phyloP scores from a whole-genome alignment of 2,113 vertebrate genomes.

The Zonotrichia leucophrys region DNA sequence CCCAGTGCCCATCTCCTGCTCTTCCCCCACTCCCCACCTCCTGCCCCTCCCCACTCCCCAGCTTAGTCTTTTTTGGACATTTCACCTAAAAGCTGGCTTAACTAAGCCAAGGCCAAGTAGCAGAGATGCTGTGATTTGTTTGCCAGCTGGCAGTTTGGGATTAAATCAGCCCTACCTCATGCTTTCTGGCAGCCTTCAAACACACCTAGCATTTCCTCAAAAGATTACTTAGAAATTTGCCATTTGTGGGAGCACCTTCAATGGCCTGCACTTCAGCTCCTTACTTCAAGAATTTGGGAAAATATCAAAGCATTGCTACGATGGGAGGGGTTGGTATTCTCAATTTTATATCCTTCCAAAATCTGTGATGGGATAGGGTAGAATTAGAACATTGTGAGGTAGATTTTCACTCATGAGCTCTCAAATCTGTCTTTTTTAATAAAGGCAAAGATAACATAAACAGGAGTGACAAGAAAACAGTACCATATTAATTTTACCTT shows the following conservation, averaged over 20 bases:
- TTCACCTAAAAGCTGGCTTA: not conserved
- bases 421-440: not conserved
- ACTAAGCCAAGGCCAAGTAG: not conserved
- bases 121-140: not conserved
- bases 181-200: not conserved
- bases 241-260: not conserved
- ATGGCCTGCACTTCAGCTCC: not conserved
- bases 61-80: not conserved
- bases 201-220: not conserved
- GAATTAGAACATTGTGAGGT: not conserved
- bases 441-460: not conserved
- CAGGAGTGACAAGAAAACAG: not conserved
- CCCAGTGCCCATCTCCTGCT: not conserved
- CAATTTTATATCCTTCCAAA: not conserved
- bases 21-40: not conserved
- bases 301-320: not conserved
- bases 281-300: not conserved
- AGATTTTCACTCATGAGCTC: not conserved
- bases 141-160: not conserved
- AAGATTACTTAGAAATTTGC: not conserved
- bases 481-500: not conserved
- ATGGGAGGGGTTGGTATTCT: not conserved
- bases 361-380: not conserved
- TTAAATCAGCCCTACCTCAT: fast-evolving
- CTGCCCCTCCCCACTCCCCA: not conserved